Evolutionary conservation across 1,140 invertebrate genomes (phyloP).

Genomic region (Acarapis woodi): DNA sequence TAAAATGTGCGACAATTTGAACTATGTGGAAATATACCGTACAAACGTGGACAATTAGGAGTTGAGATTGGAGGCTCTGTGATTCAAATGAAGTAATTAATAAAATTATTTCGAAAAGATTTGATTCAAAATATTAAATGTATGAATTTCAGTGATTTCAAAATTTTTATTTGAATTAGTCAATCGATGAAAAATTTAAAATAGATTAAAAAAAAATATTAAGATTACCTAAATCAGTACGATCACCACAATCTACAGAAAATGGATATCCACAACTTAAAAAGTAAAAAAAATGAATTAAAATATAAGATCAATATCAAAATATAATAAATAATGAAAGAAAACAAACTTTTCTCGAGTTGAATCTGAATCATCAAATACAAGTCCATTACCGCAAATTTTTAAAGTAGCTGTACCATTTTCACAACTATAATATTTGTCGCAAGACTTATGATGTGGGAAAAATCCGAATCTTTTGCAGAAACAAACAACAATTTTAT

Average conservation of each 20-base stretch:
- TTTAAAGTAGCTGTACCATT: conserved; percentile 57
- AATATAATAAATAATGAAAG: too few species aligned
- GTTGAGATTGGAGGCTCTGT: conserved; percentile 54
- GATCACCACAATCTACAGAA: conserved; percentile 74
- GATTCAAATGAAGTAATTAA: conserved; percentile 1
- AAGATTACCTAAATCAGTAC: conserved; percentile 44
- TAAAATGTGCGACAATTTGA: conserved; percentile 71
- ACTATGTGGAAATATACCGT: conserved; percentile 70
- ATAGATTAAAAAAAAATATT: too few species aligned
- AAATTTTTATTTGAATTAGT: not conserved
- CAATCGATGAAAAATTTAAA: too few species aligned
- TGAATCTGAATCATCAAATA: conserved; percentile 56
- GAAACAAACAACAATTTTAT: too few species aligned
- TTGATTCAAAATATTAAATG: too few species aligned
- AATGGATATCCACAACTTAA: conserved; percentile 79
- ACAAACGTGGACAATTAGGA: conserved; percentile 50
- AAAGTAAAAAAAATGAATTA: too few species aligned
- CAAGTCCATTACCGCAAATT: conserved; percentile 71
- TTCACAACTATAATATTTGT: conserved; percentile 87
- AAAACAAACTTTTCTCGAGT: conserved; percentile 86
- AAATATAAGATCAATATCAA: too few species aligned
- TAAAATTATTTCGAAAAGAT: too few species aligned
- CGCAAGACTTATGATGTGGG: conserved; percentile 49
- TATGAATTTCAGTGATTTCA: not conserved
- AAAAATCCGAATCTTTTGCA: conserved; percentile 55